These are phyloP conservation scores for Cyprinodon diabolis DNA, from an alignment of 2,797 vertebrate genomes.

Conservation along the genomic window DNA sequence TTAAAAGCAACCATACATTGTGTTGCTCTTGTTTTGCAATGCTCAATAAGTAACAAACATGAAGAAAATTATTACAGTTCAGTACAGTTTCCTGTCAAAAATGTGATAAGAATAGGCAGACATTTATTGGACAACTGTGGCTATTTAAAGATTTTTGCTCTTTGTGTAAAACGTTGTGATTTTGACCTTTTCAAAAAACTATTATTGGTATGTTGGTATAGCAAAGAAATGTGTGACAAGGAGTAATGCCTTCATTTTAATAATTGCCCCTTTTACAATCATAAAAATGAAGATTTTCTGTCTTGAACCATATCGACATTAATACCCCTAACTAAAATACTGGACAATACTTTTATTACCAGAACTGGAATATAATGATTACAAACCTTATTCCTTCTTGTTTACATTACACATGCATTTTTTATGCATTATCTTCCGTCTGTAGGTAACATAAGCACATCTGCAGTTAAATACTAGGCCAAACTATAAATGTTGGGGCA, in stretches of 20 bases:
- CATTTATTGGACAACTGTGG: background rate
- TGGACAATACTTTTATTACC: background rate
- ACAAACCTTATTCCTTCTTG: background rate
- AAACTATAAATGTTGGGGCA: constrained; percentile 32
- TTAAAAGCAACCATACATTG: background rate
- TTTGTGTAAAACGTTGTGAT: too few relatives aligned
- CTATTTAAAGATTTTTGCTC: background rate
- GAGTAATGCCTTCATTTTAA: background rate
- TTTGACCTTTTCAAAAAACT: too few relatives aligned
- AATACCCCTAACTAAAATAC: background rate
- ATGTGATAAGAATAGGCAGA: background rate
- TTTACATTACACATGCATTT: background rate
- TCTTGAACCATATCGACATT: background rate
- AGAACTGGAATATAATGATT: background rate
- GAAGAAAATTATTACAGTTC: too few relatives aligned
- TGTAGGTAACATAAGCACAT: constrained; percentile 1
- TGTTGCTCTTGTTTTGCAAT: background rate
- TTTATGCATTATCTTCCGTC: background rate
- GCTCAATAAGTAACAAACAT: background rate
- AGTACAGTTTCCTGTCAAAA: background rate
- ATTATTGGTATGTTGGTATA: background rate
- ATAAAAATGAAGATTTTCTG: background rate
- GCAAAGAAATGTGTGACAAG: background rate
- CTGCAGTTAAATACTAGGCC: constrained; percentile 32
- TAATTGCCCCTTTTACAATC: background rate